Evolutionary conservation across 2,888 invertebrate genomes (phyloP).

Genomic region (Diadegma fenestrale): DNA sequence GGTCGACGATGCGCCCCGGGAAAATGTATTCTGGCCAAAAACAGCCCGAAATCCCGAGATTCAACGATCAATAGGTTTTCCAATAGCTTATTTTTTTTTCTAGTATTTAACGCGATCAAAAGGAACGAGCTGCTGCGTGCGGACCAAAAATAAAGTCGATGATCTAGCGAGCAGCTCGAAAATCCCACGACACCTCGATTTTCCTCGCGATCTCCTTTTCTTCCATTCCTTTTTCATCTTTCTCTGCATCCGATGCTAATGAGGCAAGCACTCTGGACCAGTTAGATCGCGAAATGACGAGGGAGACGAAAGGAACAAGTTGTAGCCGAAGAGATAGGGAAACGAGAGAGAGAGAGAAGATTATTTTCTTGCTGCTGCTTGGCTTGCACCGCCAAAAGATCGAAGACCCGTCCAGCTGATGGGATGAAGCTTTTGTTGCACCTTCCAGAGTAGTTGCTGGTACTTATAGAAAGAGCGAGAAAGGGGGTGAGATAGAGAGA

Average conservation of each 20-base stretch:
- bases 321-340: constrained; percentile 17
- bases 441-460: constrained; percentile 21
- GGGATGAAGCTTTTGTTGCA: constrained; percentile 48
- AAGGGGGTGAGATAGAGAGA: constrained; percentile 21
- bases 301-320: constrained; percentile 14
- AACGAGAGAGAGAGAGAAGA: constrained; percentile 11
- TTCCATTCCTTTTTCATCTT: constrained; percentile 1
- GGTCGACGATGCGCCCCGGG: not conserved
- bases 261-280: constrained; percentile 74
- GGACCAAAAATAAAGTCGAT: constrained; percentile 13
- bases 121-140: constrained; percentile 1
- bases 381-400: constrained; percentile 26
- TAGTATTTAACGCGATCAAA: not conserved
- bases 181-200: constrained; percentile 43
- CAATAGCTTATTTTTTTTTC: not conserved
- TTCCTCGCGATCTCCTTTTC: constrained; percentile 37
- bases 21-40: not conserved
- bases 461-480: not conserved
- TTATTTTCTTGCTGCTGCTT: constrained; percentile 29
- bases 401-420: constrained; percentile 32
- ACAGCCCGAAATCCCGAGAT: not conserved
- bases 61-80: not conserved
- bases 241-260: constrained; percentile 74
- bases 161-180: constrained; percentile 16
- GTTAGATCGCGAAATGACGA: constrained; percentile 69